These are phyloP conservation scores for Sprattus sprattus DNA, from an alignment of 2,113 vertebrate species.

Conservation along the genomic window DNA sequence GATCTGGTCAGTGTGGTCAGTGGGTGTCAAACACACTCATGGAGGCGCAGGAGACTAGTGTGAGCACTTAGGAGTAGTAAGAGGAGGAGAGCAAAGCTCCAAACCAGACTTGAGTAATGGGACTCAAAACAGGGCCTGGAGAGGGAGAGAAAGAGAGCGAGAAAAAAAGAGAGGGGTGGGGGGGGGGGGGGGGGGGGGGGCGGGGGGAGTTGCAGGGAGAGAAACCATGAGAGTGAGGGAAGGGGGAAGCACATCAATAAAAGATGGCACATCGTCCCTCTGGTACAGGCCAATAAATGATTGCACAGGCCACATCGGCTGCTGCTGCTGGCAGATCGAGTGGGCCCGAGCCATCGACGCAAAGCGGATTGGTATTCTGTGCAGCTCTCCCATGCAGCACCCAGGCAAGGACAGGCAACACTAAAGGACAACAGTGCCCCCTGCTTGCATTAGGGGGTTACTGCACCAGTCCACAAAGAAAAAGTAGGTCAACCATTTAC, in stretches of 20 bases:
- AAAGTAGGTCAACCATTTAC: conserved; percentile 69
- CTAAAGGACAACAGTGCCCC: conserved; percentile 61
- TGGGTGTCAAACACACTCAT: too few species aligned
- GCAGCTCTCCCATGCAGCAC: conserved; percentile 71
- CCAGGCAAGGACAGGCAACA: conserved; percentile 27
- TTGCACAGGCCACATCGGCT: background rate
- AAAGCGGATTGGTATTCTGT: conserved; percentile 72
- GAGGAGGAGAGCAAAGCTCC: too few species aligned
- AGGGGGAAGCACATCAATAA: conserved; percentile 32
- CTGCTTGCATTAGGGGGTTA: conserved; percentile 47
- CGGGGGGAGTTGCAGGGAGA: background rate
- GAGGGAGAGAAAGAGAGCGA: conserved; percentile 35
- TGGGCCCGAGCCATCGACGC: background rate
- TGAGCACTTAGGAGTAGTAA: too few species aligned
- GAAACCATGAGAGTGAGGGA: conserved; percentile 23
- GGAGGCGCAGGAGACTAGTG: too few species aligned
- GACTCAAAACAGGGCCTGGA: background rate
- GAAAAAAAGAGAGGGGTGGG: conserved; percentile 7
- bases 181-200: too few species aligned
- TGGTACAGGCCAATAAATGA: conserved; percentile 12
- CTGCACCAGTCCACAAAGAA: conserved; percentile 37
- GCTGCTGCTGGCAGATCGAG: background rate
- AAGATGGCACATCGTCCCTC: conserved; percentile 27
- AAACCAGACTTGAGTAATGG: conserved; percentile 18
- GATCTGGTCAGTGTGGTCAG: too few species aligned